These are phyloP conservation scores for Urocyon cinereoargenteus DNA, from an alignment of 2,797 vertebrate species.

Conservation along the genomic window DNA sequence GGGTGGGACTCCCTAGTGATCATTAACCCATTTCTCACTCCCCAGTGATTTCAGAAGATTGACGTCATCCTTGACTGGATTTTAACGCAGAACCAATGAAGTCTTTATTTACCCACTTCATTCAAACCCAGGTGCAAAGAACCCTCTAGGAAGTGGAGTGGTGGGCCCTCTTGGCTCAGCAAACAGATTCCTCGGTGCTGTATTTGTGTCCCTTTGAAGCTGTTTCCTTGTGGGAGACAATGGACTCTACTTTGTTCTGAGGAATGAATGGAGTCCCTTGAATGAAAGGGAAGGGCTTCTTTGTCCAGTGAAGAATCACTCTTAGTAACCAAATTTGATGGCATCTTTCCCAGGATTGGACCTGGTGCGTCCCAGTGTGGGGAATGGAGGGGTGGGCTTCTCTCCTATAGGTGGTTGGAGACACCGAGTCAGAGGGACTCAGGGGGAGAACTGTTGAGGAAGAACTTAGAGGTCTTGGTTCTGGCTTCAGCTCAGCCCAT, in stretches of 20 bases:
- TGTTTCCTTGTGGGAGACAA: not conserved
- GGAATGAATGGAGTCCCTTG: not conserved
- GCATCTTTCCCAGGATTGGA: not conserved
- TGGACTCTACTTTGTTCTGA: not conserved
- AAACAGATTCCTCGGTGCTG: not conserved
- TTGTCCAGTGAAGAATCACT: not conserved
- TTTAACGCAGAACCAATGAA: not conserved
- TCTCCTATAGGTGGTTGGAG: not conserved
- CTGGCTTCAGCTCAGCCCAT: not conserved
- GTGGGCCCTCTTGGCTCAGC: not conserved
- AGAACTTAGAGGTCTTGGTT: not conserved
- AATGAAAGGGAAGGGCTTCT: not conserved
- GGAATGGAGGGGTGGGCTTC: not conserved
- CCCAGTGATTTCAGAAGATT: not conserved
- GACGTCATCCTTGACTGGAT: not conserved
- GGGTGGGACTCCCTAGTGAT: not conserved
- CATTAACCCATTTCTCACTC: not conserved
- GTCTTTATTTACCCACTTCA: not conserved
- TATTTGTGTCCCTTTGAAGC: not conserved
- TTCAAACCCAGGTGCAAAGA: not conserved
- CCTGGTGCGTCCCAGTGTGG: fast-evolving
- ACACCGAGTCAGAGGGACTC: not conserved
- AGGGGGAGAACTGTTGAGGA: not conserved
- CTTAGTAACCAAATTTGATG: not conserved
- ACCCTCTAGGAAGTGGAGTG: not conserved